Conservation (phyloP, 2,888 invertebrate genomes). For the Sthenelais limicola region DNA sequence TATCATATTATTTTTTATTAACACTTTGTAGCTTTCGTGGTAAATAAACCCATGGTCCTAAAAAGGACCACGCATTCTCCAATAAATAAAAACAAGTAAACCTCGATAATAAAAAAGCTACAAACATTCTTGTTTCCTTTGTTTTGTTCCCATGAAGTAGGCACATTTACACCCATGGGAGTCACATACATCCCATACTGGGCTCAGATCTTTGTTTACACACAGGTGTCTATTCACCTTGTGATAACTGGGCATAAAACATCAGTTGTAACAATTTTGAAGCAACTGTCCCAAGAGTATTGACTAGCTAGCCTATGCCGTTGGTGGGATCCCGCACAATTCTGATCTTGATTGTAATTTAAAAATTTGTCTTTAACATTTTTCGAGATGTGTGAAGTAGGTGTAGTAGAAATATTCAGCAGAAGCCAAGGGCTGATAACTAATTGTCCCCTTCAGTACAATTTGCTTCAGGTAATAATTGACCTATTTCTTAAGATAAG, state of each 20-base stretch:
- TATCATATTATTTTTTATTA: slow-evolving; percentile 28
- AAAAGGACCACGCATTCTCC: slow-evolving; percentile 33
- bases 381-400: too few species aligned
- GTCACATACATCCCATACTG: not conserved
- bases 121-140: slow-evolving; percentile 39
- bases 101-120: slow-evolving; percentile 44
- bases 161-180: slow-evolving; percentile 39
- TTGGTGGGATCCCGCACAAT: slow-evolving; percentile 15
- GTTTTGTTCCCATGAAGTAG: slow-evolving; percentile 44
- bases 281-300: slow-evolving; percentile 39
- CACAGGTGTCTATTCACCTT: not conserved
- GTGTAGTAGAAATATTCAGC: too few species aligned
- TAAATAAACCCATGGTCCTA: slow-evolving; percentile 39
- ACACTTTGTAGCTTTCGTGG: slow-evolving; percentile 39
- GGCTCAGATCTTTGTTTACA: slow-evolving; percentile 38
- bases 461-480: too few species aligned
- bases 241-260: slow-evolving; percentile 27
- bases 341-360: too few species aligned
- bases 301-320: slow-evolving; percentile 35
- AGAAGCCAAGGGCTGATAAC: too few species aligned
- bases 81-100: slow-evolving; percentile 46
- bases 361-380: too few species aligned
- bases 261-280: slow-evolving; percentile 34
- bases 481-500: too few species aligned
- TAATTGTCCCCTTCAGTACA: too few species aligned